Base-by-base conservation (phyloP, 1,140 invertebrate genomes). In the Neodiprion fabricii region DNA sequence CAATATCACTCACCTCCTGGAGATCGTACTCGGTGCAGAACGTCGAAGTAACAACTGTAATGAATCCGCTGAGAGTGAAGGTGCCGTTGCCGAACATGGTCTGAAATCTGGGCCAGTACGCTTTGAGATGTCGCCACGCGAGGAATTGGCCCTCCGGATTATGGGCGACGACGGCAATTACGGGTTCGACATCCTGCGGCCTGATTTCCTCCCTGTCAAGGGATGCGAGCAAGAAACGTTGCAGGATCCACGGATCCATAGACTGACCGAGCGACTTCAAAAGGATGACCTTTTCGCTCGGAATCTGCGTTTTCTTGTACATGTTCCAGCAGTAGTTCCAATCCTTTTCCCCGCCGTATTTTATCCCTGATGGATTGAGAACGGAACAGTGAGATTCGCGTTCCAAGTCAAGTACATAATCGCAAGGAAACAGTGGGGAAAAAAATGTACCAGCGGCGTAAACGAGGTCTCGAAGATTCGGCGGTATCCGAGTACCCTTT, bases 111-210 rank as follows among this genome's bases (percentile, higher is more conserved):
- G 91, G 84, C 94, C 95, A 96, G 74, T 95, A 92, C 1, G 92
- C 91, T 81, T 93, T 91, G 1, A 96, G 83, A 85, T 95, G 95
- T 77, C 94, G 88, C 95, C 95, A 96, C 4, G 94, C 93, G 10
- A 95, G 84, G 8, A 93, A 86, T 72, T 91, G 88, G 8, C 94
- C 94, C 76, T 94, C 91, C 1, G 92, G 90, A 86, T 95, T 95
- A n/a, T 89, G 87, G 8, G 93, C 91, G 0, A 96, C 93, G 9
- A 91, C 89, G 8, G 89, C 88, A 40, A 96, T 89, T 0, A 95
- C 93, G 1, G 89, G 87, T 74, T 91, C 91, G 1, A 94, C 90
- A 83, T 96, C 94, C 83, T 93, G 91, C 1, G 92, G 90, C 78
- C 92, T 90, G 1, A 96, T 91, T 79, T 91, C 90, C 48, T 91